Evolutionary conservation across 2,113 vertebrate genomes (phyloP).

Genomic region (Sclerurus mexicanus): DNA sequence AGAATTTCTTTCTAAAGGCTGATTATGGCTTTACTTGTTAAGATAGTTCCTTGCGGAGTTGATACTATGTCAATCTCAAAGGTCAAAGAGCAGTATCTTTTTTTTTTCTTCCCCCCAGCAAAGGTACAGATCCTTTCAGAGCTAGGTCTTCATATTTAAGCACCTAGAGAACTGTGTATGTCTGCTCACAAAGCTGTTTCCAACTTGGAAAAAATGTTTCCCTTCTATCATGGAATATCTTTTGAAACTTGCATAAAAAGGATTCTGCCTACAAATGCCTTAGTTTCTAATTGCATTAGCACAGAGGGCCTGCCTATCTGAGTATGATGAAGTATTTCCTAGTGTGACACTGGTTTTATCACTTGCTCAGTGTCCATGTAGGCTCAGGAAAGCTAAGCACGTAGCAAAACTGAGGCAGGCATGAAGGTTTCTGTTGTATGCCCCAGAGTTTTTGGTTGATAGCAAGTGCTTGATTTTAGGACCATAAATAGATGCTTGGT

Average conservation of each 20-base stretch:
- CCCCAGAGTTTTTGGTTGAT: not conserved
- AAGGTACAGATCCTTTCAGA: not conserved
- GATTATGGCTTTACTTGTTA: not conserved
- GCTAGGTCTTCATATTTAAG: not conserved
- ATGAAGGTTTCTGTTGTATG: not conserved
- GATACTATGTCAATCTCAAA: not conserved
- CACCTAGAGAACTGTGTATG: not conserved
- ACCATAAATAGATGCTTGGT: accelerated
- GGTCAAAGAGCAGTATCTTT: not conserved
- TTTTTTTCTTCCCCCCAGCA: not conserved
- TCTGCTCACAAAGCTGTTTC: not conserved
- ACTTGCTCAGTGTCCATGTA: not conserved
- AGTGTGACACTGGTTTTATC: not conserved
- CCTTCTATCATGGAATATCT: not conserved
- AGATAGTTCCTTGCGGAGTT: not conserved
- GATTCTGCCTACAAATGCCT: not conserved
- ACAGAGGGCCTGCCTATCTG: not conserved
- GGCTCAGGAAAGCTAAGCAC: not conserved
- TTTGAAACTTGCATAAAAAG: not conserved
- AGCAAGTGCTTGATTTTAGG: not conserved
- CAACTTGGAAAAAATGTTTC: not conserved
- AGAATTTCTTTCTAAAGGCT: not conserved
- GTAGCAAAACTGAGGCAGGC: not conserved
- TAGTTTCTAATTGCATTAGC: not conserved
- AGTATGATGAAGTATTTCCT: not conserved